phyloP scores from a whole-genome alignment of 1,140 invertebrate genomes.

The Pachypsylla venusta region DNA sequence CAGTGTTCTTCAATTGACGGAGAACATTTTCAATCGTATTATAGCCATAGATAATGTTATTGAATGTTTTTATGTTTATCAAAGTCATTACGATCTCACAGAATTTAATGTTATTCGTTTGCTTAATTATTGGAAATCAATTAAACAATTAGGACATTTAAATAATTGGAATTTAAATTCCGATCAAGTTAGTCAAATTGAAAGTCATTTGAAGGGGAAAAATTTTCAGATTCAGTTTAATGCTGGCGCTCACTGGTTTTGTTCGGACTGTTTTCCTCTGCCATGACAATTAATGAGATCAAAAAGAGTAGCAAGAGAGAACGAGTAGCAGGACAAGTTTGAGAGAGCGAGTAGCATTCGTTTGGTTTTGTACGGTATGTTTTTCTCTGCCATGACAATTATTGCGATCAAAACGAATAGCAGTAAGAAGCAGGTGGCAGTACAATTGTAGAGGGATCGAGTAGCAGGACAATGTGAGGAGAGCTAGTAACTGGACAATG shows the following conservation, averaged over 20 bases:
- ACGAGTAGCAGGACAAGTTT: too few relatives aligned
- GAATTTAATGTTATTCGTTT: not conserved
- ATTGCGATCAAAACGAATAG: too few relatives aligned
- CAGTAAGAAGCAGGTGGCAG: too few relatives aligned
- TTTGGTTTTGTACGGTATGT: too few relatives aligned
- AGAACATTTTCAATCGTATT: conserved; percentile 25
- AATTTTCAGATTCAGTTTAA: conserved; percentile 34
- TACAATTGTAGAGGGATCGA: too few relatives aligned
- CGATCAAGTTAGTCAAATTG: conserved; percentile 30
- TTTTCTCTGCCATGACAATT: too few relatives aligned
- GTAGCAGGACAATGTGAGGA: too few relatives aligned
- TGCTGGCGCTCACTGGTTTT: conserved; percentile 35
- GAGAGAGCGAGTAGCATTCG: too few relatives aligned
- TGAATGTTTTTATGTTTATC: conserved; percentile 35
- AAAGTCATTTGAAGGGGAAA: conserved; percentile 27
- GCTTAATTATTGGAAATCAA: not conserved
- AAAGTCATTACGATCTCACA: conserved; percentile 31
- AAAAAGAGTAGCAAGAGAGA: too few relatives aligned
- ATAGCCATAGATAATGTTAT: conserved; percentile 24
- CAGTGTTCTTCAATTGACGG: conserved; percentile 32
- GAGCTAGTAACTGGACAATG: too few relatives aligned
- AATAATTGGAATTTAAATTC: conserved; percentile 34
- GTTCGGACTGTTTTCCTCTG: conserved; percentile 30
- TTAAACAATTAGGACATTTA: conserved; percentile 33
- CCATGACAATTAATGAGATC: conserved; percentile 13